Evolutionary conservation across 2,888 invertebrate species (phyloP).

Genomic region (Siphonodentalium dalli): DNA sequence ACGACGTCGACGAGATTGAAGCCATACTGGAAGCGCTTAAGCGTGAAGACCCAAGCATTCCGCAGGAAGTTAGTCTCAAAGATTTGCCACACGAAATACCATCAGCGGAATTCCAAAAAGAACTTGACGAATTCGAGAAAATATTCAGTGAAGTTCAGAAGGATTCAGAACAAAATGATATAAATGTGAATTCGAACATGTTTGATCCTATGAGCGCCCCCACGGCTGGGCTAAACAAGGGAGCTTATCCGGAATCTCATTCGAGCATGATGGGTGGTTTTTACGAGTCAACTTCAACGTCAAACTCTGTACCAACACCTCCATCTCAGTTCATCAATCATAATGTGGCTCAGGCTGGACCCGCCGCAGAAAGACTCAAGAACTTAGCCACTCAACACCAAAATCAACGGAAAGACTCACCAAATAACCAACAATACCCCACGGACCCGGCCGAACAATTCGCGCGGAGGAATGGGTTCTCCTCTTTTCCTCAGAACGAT

Average conservation of each 20-base stretch:
- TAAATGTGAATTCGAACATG: slow-evolving; percentile 33
- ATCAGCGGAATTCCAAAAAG: slow-evolving; percentile 39
- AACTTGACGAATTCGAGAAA: slow-evolving; percentile 50
- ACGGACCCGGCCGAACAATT: too few species aligned
- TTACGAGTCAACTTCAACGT: slow-evolving; percentile 15
- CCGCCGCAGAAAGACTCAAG: slow-evolving; percentile 93
- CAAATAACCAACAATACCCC: too few species aligned
- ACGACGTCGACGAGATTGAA: slow-evolving; percentile 49
- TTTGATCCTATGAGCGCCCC: slow-evolving; percentile 28
- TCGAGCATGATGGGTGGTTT: slow-evolving; percentile 4
- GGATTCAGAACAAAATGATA: slow-evolving; percentile 42
- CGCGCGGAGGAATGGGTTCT: too few species aligned
- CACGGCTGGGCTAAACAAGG: slow-evolving; percentile 27
- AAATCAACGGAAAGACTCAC: too few species aligned
- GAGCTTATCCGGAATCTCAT: too few species aligned
- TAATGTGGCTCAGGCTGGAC: slow-evolving; percentile 70
- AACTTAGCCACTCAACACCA: slow-evolving; percentile 98
- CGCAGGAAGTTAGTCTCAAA: slow-evolving; percentile 4
- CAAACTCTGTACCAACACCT: slow-evolving; percentile 11
- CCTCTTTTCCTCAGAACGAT: too few species aligned
- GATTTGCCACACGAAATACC: slow-evolving; percentile 26
- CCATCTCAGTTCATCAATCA: slow-evolving; percentile 19
- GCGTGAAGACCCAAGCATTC: slow-evolving; percentile 77
- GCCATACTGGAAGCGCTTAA: slow-evolving; percentile 77
- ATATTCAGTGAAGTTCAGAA: slow-evolving; percentile 41